Evolutionary conservation across 2,888 invertebrate genomes (phyloP), one percentile per base, ranked within the genome.

Genomic region (Elaeidobius kamerunicus): DNA sequence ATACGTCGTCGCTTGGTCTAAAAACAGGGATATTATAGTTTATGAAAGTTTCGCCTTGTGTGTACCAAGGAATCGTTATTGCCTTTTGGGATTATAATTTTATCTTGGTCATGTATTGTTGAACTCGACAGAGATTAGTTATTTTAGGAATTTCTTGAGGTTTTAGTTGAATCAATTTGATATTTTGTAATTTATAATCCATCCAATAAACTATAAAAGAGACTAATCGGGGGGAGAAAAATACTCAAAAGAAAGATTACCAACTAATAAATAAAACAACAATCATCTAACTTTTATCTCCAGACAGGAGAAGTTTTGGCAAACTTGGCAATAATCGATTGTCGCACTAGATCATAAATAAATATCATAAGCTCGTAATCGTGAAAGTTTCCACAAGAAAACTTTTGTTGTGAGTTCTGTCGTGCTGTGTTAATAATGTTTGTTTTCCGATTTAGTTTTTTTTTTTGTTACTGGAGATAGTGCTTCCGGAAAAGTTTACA

Each of bases 281-380:
- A 47, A 30, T 47, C 34, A 34, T 30, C 43, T 18, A 44, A 49
- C 40, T 35, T 45, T 54, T 49, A 49, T 49, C 38, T 49, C 45
- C n/a, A n/a, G 9, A 5, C 4, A 27, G 43, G 34, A 35, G 48
- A 53, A 54, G 39, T 54, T 54, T 12, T 14, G 12, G 9, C 11
- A 51, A 51, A 51, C 20, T 51, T 39, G 32, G 32, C 43, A 52
- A 56, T 56, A 56, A 56, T 56, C 56, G 56, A 56, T 56, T 49
- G 56, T 56, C 48, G 48, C 45, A 51, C 44, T 49, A 45, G 39
- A 56, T 56, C 56, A 56, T 56, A 56, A 56, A 53, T 53, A 56
- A 52, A 56, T 56, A 56, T 56, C 52, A 56, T 52, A 53, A 53
- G 49, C 41, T 49, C 53, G 45, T 56, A 56, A 56, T 56, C 53